Percentiles rank a stretch among this genome's conserved stretches.
These are phyloP conservation scores for Drosophila melanica DNA, from an alignment of 1,140 invertebrate species.

Conservation along the genomic window DNA sequence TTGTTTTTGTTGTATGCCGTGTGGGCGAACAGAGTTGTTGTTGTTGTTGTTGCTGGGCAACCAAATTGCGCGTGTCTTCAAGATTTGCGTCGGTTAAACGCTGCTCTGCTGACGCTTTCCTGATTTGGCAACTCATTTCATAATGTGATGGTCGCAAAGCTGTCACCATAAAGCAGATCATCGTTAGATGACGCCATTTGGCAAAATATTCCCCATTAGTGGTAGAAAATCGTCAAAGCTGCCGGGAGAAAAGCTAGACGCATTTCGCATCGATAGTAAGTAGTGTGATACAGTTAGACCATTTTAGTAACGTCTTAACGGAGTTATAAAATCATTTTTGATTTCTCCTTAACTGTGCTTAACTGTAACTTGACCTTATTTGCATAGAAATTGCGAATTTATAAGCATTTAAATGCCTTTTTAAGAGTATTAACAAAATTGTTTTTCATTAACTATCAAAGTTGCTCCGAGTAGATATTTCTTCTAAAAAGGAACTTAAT, in stretches of 20 bases:
- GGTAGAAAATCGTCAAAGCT: background rate
- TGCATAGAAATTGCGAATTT: no score
- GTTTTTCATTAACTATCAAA: no score
- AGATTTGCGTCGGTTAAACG: conserved; percentile 28
- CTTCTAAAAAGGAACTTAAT: background rate
- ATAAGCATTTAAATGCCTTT: no score
- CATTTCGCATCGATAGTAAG: background rate
- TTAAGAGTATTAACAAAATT: no score
- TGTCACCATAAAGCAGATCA: conserved; percentile 16
- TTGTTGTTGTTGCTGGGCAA: conserved; percentile 6
- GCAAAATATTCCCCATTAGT: conserved; percentile 9
- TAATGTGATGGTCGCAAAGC: conserved; percentile 9
- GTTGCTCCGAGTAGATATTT: no score
- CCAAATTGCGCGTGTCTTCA: conserved; percentile 37
- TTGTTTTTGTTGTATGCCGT: conserved; percentile 25
- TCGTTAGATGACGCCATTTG: conserved; percentile 30
- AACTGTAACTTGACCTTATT: no score
- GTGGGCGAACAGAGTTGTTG: conserved; percentile 14
- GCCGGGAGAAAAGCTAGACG: background rate
- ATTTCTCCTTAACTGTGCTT: no score
- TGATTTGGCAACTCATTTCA: conserved; percentile 30
- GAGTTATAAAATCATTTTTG: no score
- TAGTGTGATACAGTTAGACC: no score
- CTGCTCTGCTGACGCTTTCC: background rate
- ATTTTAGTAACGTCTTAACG: no score